Conservation (phyloP, 2,113 vertebrate species). For the Emydura subglobosa region DNA sequence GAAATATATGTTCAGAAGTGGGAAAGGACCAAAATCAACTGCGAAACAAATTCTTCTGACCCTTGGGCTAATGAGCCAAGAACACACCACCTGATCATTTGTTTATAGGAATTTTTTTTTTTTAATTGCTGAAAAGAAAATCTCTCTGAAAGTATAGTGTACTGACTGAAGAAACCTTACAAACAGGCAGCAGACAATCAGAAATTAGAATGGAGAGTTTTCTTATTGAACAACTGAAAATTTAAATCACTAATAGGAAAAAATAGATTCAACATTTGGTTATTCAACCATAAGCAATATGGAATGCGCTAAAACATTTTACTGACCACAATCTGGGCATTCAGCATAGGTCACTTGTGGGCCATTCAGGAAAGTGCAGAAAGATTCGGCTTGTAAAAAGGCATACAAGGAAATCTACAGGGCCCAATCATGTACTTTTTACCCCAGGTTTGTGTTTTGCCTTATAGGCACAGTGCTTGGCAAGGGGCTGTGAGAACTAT, state of each 20-base stretch:
- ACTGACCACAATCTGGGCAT: not conserved
- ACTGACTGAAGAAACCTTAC: not conserved
- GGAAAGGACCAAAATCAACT: not conserved
- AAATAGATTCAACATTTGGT: constrained; percentile 11
- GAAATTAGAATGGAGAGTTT: not conserved
- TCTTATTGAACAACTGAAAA: constrained; percentile 5
- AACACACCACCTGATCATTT: not conserved
- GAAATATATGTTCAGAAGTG: not conserved
- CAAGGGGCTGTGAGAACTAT: not conserved
- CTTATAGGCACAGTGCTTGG: not conserved
- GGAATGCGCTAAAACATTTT: not conserved
- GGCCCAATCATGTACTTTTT: not conserved
- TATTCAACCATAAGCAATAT: constrained; percentile 13
- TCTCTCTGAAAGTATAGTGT: not conserved
- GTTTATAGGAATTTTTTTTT: not conserved
- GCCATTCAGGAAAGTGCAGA: not conserved
- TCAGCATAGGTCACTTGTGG: not conserved
- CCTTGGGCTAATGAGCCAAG: not conserved
- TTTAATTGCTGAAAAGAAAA: not conserved
- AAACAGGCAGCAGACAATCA: not conserved
- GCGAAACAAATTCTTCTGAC: not conserved
- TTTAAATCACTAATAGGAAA: not conserved
- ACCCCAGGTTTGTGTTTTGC: rapidly evolving
- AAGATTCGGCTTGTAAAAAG: not conserved
- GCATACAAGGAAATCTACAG: not conserved